phyloP scores from a whole-genome alignment of 2,113 vertebrate genomes.

The Cettia cetti region DNA sequence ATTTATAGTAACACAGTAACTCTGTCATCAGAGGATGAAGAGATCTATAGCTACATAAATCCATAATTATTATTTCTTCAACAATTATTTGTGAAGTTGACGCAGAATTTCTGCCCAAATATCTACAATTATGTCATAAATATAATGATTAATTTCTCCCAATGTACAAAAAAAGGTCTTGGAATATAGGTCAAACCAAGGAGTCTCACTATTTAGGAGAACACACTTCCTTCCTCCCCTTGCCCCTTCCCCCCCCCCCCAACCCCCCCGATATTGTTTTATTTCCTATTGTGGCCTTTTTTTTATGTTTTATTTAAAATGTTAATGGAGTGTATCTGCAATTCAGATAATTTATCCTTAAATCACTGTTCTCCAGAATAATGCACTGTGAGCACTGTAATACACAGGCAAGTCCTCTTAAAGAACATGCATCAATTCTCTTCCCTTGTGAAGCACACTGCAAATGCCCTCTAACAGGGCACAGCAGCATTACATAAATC shows the following conservation, averaged over 20 bases:
- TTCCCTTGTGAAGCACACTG: slow-evolving; percentile 65
- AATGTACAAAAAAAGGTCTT: neutral
- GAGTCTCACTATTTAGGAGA: neutral
- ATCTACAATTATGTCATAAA: neutral
- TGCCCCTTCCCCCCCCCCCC: too few relatives aligned
- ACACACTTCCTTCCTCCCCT: too few relatives aligned
- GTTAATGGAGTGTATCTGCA: slow-evolving; percentile 75
- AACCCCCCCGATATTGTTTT: neutral
- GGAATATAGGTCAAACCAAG: neutral
- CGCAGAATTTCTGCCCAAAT: neutral
- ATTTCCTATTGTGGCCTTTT: slow-evolving; percentile 50
- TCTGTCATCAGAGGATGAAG: neutral
- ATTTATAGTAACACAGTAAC: neutral
- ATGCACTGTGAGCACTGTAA: slow-evolving; percentile 66
- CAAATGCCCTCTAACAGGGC: slow-evolving; percentile 81
- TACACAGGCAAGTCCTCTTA: slow-evolving; percentile 67
- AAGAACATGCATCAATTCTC: slow-evolving; percentile 72
- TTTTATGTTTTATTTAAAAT: slow-evolving; percentile 82
- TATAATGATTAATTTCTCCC: neutral
- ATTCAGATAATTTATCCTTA: slow-evolving; percentile 77
- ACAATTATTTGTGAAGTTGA: neutral
- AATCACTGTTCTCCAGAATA: slow-evolving; percentile 70
- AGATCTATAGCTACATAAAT: neutral
- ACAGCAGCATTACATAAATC: slow-evolving; percentile 80
- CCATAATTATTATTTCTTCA: slow-evolving; percentile 3